These are phyloP conservation scores for Xenopus petersii DNA, from an alignment of 2,797 vertebrate species.

Conservation along the genomic window DNA sequence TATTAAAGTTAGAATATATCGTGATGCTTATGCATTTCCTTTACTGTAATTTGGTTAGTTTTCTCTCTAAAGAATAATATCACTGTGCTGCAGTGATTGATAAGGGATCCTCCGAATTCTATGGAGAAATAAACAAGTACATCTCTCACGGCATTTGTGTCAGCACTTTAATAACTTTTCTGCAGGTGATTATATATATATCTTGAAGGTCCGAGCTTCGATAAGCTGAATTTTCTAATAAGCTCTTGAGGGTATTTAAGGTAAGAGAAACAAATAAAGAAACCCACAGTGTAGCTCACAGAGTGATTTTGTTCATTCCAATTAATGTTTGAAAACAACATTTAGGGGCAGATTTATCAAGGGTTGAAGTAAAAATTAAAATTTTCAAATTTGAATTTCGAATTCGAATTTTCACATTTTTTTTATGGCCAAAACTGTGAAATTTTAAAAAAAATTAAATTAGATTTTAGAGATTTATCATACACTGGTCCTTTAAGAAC, in stretches of 20 bases:
- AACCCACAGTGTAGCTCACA: too few species aligned
- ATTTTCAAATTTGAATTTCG: too few species aligned
- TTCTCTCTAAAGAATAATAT: background rate
- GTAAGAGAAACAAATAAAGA: background rate
- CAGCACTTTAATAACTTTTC: background rate
- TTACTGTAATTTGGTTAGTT: background rate
- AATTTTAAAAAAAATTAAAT: too few species aligned
- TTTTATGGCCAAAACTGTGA: too few species aligned
- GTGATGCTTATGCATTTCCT: background rate
- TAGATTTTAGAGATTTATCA: too few species aligned
- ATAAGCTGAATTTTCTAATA: background rate
- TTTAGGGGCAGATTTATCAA: too few species aligned
- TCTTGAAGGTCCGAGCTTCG: background rate
- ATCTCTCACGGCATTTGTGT: background rate
- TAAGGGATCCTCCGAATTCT: background rate
- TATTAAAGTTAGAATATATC: background rate
- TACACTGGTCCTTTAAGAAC: too few species aligned
- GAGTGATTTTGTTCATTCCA: too few species aligned
- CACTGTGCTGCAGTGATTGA: background rate
- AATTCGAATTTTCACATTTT: too few species aligned
- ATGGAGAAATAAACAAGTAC: background rate
- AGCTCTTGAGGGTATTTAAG: constrained; percentile 6
- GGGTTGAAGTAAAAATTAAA: too few species aligned
- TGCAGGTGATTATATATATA: background rate
- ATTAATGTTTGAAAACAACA: too few species aligned